Conservation (phyloP, 2,888 invertebrate genomes). For the Trachelus tabidus region DNA sequence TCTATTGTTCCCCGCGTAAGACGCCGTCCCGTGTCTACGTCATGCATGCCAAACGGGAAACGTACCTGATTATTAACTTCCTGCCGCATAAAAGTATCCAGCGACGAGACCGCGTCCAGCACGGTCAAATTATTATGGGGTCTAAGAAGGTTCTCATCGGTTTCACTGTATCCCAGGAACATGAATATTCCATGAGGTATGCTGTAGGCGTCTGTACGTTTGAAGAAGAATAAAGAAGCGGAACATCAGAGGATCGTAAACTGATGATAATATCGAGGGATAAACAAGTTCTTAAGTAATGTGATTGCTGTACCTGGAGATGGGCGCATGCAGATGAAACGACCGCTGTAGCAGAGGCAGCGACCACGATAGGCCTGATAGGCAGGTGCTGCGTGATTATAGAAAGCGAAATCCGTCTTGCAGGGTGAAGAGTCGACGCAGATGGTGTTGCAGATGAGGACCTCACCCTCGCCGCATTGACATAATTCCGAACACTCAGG, state of each 20-base stretch:
- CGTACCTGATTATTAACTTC: conserved; percentile 79
- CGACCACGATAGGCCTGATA: conserved; percentile 90
- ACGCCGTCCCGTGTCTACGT: not conserved
- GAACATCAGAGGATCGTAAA: not conserved
- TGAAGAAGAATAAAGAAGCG: conserved; percentile 9
- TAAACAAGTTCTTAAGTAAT: not conserved
- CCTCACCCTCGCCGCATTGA: conserved; percentile 82
- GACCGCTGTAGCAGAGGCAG: conserved; percentile 91
- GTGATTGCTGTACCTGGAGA: conserved; percentile 69
- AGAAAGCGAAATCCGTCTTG: conserved; percentile 88
- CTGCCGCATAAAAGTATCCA: conserved; percentile 82
- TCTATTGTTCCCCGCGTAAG: not conserved
- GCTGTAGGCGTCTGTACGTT: conserved; percentile 75
- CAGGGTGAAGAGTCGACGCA: conserved; percentile 89
- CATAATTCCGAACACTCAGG: conserved; percentile 92
- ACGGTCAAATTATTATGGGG: conserved; percentile 87
- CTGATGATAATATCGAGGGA: not conserved
- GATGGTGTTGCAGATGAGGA: conserved; percentile 87
- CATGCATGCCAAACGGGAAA: not conserved
- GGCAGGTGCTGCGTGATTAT: conserved; percentile 90
- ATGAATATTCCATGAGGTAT: conserved; percentile 88
- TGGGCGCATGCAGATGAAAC: conserved; percentile 93
- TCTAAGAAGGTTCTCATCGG: conserved; percentile 85
- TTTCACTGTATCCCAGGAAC: conserved; percentile 89
- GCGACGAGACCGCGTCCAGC: conserved; percentile 83